These are phyloP conservation scores for Brachionus koreanus DNA, from an alignment of 1,140 invertebrate species.

Conservation along the genomic window DNA sequence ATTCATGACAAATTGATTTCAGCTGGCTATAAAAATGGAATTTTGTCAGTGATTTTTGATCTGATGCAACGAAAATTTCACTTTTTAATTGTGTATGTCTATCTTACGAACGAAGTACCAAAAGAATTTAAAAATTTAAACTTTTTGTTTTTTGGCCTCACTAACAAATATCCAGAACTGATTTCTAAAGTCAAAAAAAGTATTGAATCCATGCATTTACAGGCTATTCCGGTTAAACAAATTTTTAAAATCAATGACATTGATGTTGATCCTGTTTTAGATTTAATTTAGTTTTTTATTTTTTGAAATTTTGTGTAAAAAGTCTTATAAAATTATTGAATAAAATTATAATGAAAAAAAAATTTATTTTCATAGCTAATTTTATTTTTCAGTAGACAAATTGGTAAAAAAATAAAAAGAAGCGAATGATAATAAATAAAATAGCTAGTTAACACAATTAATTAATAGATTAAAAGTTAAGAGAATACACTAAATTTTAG, in stretches of 20 bases:
- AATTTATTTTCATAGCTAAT: too few relatives aligned
- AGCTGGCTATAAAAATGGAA: neutral
- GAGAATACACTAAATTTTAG: too few relatives aligned
- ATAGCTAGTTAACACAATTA: too few relatives aligned
- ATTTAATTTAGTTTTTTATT: neutral
- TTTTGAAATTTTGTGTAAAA: too few relatives aligned
- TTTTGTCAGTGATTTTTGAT: neutral
- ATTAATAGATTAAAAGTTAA: too few relatives aligned
- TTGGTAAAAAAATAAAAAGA: too few relatives aligned
- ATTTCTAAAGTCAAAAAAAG: neutral
- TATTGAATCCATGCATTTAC: neutral
- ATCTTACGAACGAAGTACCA: neutral
- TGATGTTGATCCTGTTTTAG: neutral
- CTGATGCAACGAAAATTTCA: slow-evolving; percentile 17
- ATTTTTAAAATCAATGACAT: neutral
- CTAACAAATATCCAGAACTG: neutral
- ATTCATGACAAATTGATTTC: neutral
- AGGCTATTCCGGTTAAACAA: neutral
- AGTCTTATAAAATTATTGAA: neutral
- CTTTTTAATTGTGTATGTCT: slow-evolving; percentile 16
- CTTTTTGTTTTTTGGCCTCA: slow-evolving; percentile 26
- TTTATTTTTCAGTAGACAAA: too few relatives aligned
- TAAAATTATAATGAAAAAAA: neutral
- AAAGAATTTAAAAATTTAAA: slow-evolving; percentile 9
- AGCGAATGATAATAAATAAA: too few relatives aligned